A percentile compares a stretch with the other conserved stretches of the same genome.
phyloP scores from a whole-genome alignment of 2,797 vertebrate genomes.

The Sitta carolinensis region DNA sequence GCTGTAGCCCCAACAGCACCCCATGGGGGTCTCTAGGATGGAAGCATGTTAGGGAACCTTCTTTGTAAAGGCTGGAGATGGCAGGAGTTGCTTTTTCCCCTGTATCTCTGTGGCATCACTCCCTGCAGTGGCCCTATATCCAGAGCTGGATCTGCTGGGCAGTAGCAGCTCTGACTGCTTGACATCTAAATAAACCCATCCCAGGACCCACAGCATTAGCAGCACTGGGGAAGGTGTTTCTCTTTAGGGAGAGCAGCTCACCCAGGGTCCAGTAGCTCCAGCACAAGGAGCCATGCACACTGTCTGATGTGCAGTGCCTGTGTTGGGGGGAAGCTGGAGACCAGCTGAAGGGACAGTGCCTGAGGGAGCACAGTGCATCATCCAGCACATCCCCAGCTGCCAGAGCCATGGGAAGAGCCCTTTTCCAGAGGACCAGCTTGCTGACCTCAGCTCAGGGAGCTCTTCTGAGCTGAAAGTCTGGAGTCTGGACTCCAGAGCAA shows the following conservation, averaged over 20 bases:
- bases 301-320: background rate
- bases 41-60: rapidly evolving
- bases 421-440: background rate
- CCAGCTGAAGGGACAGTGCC: background rate
- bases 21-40: background rate
- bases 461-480: background rate
- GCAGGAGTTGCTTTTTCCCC: background rate
- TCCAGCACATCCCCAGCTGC: background rate
- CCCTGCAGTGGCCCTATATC: rapidly evolving
- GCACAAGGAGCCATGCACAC: rapidly evolving
- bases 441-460: background rate
- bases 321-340: background rate
- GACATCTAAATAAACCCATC: background rate
- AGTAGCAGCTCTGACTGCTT: background rate
- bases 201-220: background rate
- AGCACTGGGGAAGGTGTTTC: background rate
- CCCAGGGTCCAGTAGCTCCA: background rate
- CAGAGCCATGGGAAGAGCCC: background rate
- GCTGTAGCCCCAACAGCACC: background rate
- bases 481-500: background rate
- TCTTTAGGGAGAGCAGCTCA: background rate
- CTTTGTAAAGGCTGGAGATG: background rate
- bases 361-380: background rate
- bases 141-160: background rate
- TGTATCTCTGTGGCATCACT: background rate